phyloP scores from a whole-genome alignment of 2,113 vertebrate genomes.

The Dinomys branickii region DNA sequence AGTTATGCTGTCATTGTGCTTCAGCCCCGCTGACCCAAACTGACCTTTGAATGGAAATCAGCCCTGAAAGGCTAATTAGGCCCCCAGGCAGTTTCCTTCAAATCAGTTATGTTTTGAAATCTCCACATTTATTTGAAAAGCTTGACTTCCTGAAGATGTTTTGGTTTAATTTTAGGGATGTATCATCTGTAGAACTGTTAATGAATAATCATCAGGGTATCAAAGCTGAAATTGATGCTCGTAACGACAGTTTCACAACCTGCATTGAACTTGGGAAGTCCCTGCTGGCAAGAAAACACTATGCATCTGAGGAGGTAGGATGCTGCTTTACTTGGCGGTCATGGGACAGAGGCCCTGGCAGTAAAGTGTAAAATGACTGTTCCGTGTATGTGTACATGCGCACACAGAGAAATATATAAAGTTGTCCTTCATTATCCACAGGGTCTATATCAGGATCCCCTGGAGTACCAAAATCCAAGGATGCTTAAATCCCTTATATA shows the following conservation, averaged over 20 bases:
- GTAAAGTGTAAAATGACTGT: neutral
- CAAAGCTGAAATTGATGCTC: conserved; percentile 98
- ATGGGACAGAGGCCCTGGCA: neutral
- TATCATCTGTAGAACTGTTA: conserved; percentile 96
- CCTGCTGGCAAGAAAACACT: conserved; percentile 95
- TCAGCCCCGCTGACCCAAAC: neutral
- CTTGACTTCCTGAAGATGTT: conserved; percentile 31
- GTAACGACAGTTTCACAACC: conserved; percentile 96
- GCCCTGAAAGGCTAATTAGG: neutral
- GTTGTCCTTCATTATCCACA: neutral
- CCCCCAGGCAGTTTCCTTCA: neutral
- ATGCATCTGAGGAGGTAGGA: conserved; percentile 95
- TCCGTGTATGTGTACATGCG: neutral
- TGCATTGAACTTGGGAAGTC: conserved; percentile 97
- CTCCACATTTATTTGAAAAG: neutral
- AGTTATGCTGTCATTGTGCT: neutral
- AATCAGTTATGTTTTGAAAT: conserved; percentile 3
- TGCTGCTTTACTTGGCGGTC: neutral
- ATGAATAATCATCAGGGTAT: conserved; percentile 99
- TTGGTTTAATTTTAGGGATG: conserved; percentile 89
- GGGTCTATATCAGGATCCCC: neutral
- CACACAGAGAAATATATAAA: neutral
- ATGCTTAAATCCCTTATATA: neutral
- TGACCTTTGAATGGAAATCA: neutral
- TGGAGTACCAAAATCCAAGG: neutral